Evolutionary conservation across 2,888 invertebrate species (phyloP).

Genomic region (Venustoraphidia nigricollis): DNA sequence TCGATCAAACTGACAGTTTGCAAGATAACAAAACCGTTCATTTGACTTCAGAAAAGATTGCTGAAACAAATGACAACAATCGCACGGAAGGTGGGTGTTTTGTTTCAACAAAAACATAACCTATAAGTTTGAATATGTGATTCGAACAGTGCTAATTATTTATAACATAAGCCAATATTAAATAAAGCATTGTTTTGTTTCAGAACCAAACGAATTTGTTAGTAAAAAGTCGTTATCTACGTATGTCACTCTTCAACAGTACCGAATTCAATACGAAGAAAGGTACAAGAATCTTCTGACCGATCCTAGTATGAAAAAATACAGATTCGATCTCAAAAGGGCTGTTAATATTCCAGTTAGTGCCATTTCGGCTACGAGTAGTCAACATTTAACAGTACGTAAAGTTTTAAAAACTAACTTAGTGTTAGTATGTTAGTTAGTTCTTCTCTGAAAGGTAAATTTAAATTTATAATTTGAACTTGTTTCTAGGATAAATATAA

Average conservation of each 20-base stretch:
- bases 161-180: no score
- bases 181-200: neutral
- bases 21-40: no score
- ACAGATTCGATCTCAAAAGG: constrained; percentile 70
- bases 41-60: no score
- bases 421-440: constrained; percentile 6
- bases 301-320: constrained; percentile 51
- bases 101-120: no score
- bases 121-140: no score
- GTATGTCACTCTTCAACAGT: constrained; percentile 39
- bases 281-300: constrained; percentile 42
- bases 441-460: neutral
- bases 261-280: constrained; percentile 40
- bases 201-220: constrained; percentile 26
- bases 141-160: no score
- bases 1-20: neutral
- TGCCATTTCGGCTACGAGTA: constrained; percentile 62
- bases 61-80: no score
- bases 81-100: no score
- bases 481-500: constrained; percentile 48
- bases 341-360: constrained; percentile 79
- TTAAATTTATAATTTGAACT: neutral
- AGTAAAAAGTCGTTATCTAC: constrained; percentile 34
- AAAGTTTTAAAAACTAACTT: neutral
- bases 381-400: constrained; percentile 37